These are phyloP conservation scores for Phalanger gymnotis DNA, from an alignment of 2,797 vertebrate species.

Conservation along the genomic window DNA sequence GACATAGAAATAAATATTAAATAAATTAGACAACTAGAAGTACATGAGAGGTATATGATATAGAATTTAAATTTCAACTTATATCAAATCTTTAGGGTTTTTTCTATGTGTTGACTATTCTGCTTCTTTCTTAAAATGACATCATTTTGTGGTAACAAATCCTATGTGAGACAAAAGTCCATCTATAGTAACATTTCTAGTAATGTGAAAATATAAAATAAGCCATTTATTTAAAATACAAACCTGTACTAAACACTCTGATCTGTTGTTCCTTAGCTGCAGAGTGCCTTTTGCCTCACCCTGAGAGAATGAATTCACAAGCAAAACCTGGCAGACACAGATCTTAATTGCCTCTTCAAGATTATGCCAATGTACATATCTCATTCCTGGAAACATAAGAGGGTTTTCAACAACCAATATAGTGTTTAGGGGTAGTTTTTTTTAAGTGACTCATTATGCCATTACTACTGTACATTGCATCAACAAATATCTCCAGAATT, in stretches of 20 bases:
- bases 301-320: not conserved
- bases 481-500: slow-evolving; percentile 33
- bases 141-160: slow-evolving; percentile 28
- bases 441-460: not conserved
- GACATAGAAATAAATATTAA: not conserved
- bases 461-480: slow-evolving; percentile 35
- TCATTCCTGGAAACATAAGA: slow-evolving; percentile 57
- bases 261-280: not conserved
- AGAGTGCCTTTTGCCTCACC: not conserved
- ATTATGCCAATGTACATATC: slow-evolving; percentile 46
- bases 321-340: slow-evolving; percentile 55
- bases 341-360: slow-evolving; percentile 42
- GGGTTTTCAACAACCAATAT: slow-evolving; percentile 48
- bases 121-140: not conserved
- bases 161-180: not conserved
- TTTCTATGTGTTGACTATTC: not conserved
- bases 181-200: not conserved
- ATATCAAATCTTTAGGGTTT: not conserved
- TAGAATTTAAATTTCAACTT: not conserved
- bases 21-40: not conserved
- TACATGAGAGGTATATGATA: not conserved
- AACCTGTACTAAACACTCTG: not conserved
- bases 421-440: slow-evolving; percentile 5
- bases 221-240: not conserved
- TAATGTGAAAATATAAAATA: slow-evolving; percentile 2